Base-by-base conservation (phyloP, 2,113 vertebrate genomes). In the Corvus hawaiiensis region DNA sequence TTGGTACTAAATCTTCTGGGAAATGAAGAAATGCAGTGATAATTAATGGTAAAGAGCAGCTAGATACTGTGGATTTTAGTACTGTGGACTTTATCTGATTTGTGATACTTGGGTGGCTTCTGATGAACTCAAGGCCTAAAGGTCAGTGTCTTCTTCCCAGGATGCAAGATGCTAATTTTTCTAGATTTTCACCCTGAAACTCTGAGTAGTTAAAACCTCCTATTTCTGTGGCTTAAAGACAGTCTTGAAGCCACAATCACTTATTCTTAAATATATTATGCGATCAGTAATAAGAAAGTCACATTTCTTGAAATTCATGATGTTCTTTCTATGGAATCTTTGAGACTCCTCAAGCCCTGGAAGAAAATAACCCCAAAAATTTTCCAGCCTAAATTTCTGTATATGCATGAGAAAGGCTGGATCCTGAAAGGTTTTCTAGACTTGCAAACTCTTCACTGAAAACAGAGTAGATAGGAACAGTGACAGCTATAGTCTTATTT, bases 51-150 rank as follows among this genome's bases (percentile, higher is more conserved):
- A 66, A 64, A 83, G 17, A 46, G 5, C 3, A 69, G 9, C 5
- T n/a, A 32, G 5, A 32, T 73, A 44, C 22, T 76, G 23, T 51
- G 52, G 20, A 35, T 16, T 84, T 62, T 13, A 48, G 11, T 5
- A 35, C 23, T 76, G 26, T 55, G 39, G 18, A 30, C 6, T 75
- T 71, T 3, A 67, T 13, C 1, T n/a, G 26, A 79, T 55, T 82
- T 11, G 13, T 21, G 10, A 21, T 11, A 28, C 0, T 0, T 48
- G 3, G 1, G 7, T 23, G 13, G 13, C 11, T 69, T 16, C 32
- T 58, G 24, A 64, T 51, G 52, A 81, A 54, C 8, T 16, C 24
- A 15, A 44, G 14, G 1, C 5, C 18, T 84, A 22, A 64, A 77
- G 14, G 27, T 33, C 44, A 83, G 2, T 51, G 7, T 18, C 1